Conservation (phyloP, 2,113 vertebrate species). For the Serranochromis macrocephalus region DNA sequence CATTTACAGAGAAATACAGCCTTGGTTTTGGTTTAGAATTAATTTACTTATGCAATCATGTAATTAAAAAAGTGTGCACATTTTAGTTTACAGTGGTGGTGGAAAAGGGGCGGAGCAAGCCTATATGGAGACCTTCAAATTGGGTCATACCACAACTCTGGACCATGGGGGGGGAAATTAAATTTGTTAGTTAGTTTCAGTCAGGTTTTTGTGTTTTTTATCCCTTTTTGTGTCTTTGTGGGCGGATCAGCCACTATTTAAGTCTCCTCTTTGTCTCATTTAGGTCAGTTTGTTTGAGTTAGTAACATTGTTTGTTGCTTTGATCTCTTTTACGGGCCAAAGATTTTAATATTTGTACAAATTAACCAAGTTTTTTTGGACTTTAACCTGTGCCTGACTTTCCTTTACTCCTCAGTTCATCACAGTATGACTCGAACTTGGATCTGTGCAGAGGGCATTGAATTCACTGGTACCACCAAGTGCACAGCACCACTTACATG, state of each 20-base stretch:
- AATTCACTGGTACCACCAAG: neutral
- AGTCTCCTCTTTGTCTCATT: neutral
- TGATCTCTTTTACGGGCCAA: fast-evolving
- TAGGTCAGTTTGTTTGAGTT: neutral
- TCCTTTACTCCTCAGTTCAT: fast-evolving
- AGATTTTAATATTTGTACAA: neutral
- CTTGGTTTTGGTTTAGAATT: fast-evolving
- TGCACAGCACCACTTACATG: neutral
- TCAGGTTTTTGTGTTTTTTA: neutral
- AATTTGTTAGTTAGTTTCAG: neutral
- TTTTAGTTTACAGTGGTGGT: neutral
- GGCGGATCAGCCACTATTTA: fast-evolving
- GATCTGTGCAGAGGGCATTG: neutral
- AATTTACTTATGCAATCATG: fast-evolving
- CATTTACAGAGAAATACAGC: neutral
- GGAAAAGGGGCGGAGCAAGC: neutral
- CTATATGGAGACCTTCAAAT: neutral
- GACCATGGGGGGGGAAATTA: fast-evolving
- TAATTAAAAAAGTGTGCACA: fast-evolving
- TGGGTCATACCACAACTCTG: neutral
- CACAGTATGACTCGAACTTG: neutral
- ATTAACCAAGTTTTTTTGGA: neutral
- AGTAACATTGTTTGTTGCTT: neutral
- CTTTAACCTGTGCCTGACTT: neutral
- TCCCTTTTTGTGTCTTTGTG: neutral